These are phyloP conservation scores for Caranx melampygus DNA, from an alignment of 2,113 vertebrate genomes.

Conservation along the genomic window DNA sequence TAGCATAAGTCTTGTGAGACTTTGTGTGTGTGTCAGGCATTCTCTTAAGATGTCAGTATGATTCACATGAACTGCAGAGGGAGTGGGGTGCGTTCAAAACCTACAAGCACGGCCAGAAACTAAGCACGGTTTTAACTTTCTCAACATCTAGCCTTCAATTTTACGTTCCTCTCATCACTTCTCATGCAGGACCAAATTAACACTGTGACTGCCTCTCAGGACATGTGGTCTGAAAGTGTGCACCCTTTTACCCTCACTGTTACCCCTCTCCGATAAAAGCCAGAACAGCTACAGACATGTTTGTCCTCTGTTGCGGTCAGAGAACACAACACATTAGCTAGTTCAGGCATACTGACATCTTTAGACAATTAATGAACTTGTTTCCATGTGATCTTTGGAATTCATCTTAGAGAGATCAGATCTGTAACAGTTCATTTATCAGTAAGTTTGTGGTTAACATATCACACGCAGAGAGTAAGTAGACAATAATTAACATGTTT, in stretches of 20 bases:
- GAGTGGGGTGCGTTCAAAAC: background rate
- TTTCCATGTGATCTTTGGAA: background rate
- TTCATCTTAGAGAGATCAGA: background rate
- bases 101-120: background rate
- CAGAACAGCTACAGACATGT: background rate
- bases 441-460: background rate
- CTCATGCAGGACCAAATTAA: background rate
- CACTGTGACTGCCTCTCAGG: background rate
- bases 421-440: background rate
- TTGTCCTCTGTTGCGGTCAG: background rate
- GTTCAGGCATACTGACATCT: background rate
- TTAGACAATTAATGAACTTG: no score
- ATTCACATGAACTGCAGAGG: background rate
- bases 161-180: background rate
- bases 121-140: background rate
- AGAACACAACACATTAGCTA: background rate
- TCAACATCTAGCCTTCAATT: background rate
- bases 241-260: background rate
- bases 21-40: background rate
- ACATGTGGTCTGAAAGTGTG: background rate
- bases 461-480: background rate
- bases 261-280: background rate
- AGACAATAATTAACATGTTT: background rate
- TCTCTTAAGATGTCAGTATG: conserved; percentile 5
- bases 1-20: background rate